Percentiles rank a stretch among this genome's conserved stretches.
phyloP scores from a whole-genome alignment of 1,140 invertebrate species.

The Papilio polytes region DNA sequence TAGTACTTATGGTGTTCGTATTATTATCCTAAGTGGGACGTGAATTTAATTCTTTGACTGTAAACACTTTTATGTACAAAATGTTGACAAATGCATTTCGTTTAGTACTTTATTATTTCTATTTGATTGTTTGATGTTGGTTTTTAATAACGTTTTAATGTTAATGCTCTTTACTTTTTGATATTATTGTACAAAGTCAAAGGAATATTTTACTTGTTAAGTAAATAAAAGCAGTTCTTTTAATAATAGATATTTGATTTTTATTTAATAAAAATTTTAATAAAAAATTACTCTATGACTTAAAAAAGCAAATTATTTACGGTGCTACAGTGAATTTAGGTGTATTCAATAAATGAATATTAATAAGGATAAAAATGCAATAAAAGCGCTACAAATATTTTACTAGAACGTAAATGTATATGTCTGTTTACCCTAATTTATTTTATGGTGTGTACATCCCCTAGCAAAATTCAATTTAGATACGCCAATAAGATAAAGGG shows the following conservation, averaged over 20 bases:
- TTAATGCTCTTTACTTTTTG: neutral
- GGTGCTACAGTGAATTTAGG: too few species aligned
- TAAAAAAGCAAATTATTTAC: too few species aligned
- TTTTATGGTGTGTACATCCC: constrained; percentile 70
- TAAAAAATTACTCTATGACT: neutral
- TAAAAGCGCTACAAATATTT: too few species aligned
- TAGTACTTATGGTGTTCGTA: neutral
- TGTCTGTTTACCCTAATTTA: constrained; percentile 38
- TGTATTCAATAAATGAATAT: too few species aligned
- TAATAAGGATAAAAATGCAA: too few species aligned
- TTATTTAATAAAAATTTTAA: neutral
- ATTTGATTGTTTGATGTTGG: neutral
- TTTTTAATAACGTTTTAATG: neutral
- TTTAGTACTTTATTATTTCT: neutral
- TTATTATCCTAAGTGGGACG: neutral
- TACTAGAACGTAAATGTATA: neutral
- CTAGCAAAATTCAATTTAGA: constrained; percentile 76
- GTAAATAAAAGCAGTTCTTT: neutral
- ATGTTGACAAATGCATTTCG: constrained; percentile 39
- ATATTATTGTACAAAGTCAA: constrained; percentile 2
- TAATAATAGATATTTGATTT: neutral
- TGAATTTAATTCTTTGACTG: neutral
- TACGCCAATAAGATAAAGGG: constrained; percentile 64
- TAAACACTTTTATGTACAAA: constrained; percentile 37
- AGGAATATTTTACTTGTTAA: constrained; percentile 11